Conservation (phyloP, 2,888 invertebrate species). For the Leptinotarsa haldemani region DNA sequence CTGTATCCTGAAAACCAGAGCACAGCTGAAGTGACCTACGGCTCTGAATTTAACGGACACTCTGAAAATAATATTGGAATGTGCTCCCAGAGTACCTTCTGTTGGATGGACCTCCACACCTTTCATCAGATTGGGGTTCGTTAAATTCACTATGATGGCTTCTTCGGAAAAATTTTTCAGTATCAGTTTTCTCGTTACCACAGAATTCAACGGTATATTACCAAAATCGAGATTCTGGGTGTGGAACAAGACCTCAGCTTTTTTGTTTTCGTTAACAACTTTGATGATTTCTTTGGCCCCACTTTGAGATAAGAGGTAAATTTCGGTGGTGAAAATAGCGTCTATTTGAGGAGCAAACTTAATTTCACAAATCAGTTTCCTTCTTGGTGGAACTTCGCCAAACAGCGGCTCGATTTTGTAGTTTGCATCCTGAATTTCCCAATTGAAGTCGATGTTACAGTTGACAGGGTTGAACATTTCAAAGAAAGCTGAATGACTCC, state of each 20-base stretch:
- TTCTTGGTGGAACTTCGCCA: constrained; percentile 69
- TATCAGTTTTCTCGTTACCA: constrained; percentile 45
- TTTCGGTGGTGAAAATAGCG: constrained; percentile 53
- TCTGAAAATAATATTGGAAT: constrained; percentile 50
- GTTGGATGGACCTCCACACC: constrained; percentile 52
- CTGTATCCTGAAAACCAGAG: constrained; percentile 42
- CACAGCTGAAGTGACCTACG: constrained; percentile 45
- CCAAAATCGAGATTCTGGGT: constrained; percentile 53
- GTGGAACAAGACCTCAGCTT: constrained; percentile 42
- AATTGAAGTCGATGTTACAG: constrained; percentile 67
- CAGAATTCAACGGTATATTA: constrained; percentile 62
- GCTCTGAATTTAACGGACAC: constrained; percentile 47
- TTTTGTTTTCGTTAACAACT: constrained; percentile 35
- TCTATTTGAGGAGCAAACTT: constrained; percentile 54
- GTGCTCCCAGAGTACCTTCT: constrained; percentile 48
- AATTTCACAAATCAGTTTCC: constrained; percentile 67
- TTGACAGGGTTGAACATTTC: constrained; percentile 70
- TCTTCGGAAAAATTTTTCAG: constrained; percentile 50
- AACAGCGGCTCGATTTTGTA: constrained; percentile 68
- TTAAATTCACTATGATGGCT: constrained; percentile 46
- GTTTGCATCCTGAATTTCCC: constrained; percentile 66
- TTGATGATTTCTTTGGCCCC: constrained; percentile 53
- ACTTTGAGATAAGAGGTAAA: constrained; percentile 59
- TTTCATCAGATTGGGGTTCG: constrained; percentile 44
- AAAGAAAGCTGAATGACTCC: constrained; percentile 64